Conservation (phyloP, 2,113 vertebrate genomes). For the Sarotherodon lohbergeri region DNA sequence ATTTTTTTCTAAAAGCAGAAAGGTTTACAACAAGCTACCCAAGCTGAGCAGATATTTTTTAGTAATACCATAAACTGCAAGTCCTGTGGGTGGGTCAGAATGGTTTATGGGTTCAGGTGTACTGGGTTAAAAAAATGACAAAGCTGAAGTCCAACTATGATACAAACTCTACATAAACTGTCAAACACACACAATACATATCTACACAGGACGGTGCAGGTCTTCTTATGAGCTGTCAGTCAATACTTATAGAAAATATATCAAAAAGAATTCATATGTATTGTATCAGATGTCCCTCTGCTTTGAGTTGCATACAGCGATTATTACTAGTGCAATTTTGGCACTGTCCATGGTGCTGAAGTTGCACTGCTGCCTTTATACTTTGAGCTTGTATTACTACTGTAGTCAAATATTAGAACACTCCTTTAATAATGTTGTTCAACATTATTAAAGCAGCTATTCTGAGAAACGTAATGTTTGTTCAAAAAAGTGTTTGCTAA, state of each 20-base stretch:
- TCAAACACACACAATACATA: not conserved
- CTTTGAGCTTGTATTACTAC: not conserved
- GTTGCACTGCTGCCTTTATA: not conserved
- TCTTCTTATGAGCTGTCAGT: not conserved
- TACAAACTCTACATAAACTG: not conserved
- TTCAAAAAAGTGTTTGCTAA: not conserved
- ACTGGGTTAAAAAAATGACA: not conserved
- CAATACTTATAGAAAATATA: not conserved
- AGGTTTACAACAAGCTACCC: not conserved
- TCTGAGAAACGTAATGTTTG: not conserved
- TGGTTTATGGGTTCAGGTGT: not conserved
- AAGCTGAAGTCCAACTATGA: not conserved
- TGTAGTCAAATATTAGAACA: not conserved
- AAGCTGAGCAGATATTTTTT: not conserved
- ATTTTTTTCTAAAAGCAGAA: not conserved
- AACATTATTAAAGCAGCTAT: not conserved
- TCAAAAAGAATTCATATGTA: not conserved
- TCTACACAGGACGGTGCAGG: not conserved
- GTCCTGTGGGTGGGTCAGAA: not conserved
- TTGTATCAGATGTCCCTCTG: not conserved
- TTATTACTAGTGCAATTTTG: not conserved
- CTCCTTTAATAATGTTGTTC: not conserved
- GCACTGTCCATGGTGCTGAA: not conserved
- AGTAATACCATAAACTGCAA: not conserved
- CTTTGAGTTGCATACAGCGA: not conserved